These are phyloP conservation scores for Mantis religiosa DNA, from an alignment of 2,888 invertebrate genomes.

Conservation along the genomic window DNA sequence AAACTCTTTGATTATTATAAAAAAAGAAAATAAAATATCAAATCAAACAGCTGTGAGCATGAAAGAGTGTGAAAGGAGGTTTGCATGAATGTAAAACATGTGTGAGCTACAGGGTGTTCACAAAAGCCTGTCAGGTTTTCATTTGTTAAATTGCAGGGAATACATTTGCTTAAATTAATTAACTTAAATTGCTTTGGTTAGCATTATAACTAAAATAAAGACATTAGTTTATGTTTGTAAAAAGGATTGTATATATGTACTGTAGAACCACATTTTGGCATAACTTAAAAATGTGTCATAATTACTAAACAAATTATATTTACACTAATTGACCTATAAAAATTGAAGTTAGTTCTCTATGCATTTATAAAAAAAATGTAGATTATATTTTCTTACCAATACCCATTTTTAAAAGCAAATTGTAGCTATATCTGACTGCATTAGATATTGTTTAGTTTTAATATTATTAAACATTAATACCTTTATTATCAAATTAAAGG, in stretches of 20 bases:
- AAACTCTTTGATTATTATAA: slow-evolving; percentile 17
- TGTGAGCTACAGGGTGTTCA: not conserved
- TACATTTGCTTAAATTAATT: not conserved
- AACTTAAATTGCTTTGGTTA: not conserved
- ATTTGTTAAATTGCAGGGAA: slow-evolving; percentile 9
- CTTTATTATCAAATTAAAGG: not conserved
- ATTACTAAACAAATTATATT: not conserved
- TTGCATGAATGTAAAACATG: slow-evolving; percentile 5
- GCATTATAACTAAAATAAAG: not conserved
- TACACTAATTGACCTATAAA: not conserved
- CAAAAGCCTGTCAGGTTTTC: slow-evolving; percentile 1
- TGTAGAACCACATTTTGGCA: not conserved
- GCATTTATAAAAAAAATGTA: not conserved
- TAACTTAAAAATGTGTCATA: not conserved
- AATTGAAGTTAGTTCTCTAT: not conserved
- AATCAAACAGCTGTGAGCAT: slow-evolving; percentile 17
- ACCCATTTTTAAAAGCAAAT: not conserved
- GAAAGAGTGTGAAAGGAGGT: not conserved
- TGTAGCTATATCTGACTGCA: not conserved
- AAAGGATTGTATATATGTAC: not conserved
- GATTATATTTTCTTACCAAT: not conserved
- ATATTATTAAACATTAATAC: not conserved
- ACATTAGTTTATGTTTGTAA: not conserved
- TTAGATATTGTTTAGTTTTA: not conserved
- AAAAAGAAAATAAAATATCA: slow-evolving; percentile 12